Conservation (phyloP, 2,113 vertebrate genomes). For the Psammodynastes pulverulentus region DNA sequence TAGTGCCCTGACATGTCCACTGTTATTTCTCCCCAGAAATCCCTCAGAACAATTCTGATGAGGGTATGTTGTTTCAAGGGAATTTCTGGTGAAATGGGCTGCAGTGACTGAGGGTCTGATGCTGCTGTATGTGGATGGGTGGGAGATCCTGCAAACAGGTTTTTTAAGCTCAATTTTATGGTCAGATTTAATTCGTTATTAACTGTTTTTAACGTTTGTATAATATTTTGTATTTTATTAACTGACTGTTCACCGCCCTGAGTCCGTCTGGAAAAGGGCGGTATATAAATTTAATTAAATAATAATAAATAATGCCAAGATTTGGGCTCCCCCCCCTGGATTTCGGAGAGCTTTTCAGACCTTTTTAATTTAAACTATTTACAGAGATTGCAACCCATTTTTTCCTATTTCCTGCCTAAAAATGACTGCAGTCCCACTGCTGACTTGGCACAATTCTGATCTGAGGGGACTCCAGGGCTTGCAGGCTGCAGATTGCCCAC, state of each 20-base stretch:
- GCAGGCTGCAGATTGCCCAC: not conserved
- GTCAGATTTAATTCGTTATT: too few relatives aligned
- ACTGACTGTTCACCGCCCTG: too few relatives aligned
- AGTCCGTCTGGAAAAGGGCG: too few relatives aligned
- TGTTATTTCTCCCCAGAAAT: not conserved
- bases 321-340: not conserved
- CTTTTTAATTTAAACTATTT: not conserved
- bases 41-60: not conserved
- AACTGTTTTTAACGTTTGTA: too few relatives aligned
- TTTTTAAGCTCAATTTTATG: too few relatives aligned
- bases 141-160: not conserved
- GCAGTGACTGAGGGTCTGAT: not conserved
- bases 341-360: not conserved
- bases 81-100: not conserved
- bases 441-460: not conserved
- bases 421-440: not conserved
- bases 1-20: not conserved
- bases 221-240: too few relatives aligned
- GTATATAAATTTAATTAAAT: too few relatives aligned
- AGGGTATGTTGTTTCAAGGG: not conserved
- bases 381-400: not conserved
- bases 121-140: not conserved
- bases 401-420: not conserved
- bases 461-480: not conserved
- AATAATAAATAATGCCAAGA: too few relatives aligned